Percentiles rank a stretch among this genome's conserved stretches.
Evolutionary conservation across 2,113 vertebrate species (phyloP).

Genomic region (Daubentonia madagascariensis): DNA sequence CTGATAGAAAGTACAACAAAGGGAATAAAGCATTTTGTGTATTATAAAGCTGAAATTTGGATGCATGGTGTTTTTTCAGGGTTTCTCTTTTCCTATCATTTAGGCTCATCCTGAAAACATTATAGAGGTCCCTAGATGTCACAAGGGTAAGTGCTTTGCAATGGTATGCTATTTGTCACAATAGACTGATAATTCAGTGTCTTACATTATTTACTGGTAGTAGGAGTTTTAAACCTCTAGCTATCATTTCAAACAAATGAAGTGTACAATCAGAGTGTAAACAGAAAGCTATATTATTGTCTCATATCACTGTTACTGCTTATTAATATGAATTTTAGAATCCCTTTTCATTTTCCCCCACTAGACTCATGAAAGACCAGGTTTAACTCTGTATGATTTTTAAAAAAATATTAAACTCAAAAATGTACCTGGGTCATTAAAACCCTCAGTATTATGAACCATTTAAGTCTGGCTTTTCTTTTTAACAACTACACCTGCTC

Average conservation of each 20-base stretch:
- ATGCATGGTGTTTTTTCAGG: not conserved
- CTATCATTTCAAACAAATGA: not conserved
- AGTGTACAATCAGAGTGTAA: not conserved
- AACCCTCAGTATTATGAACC: not conserved
- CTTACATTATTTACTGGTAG: not conserved
- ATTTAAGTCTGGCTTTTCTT: not conserved
- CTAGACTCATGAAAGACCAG: not conserved
- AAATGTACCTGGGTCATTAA: not conserved
- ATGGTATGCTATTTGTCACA: not conserved
- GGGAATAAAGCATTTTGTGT: not conserved
- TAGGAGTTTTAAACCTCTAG: not conserved
- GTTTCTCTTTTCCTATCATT: not conserved
- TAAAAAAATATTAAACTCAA: too few species aligned
- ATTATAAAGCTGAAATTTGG: not conserved
- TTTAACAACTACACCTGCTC: not conserved
- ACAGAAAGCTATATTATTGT: not conserved
- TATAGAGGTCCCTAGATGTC: not conserved
- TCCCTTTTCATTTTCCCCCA: not conserved
- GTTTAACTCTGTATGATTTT: not conserved
- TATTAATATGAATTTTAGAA: not conserved
- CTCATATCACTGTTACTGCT: not conserved
- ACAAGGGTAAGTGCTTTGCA: not conserved
- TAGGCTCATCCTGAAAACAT: not conserved
- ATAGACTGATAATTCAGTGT: not conserved
- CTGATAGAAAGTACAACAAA: not conserved